Percentiles rank a stretch among this genome's conserved stretches.
These are phyloP conservation scores for Addax nasomaculatus DNA, from an alignment of 2,113 vertebrate species.

Conservation along the genomic window DNA sequence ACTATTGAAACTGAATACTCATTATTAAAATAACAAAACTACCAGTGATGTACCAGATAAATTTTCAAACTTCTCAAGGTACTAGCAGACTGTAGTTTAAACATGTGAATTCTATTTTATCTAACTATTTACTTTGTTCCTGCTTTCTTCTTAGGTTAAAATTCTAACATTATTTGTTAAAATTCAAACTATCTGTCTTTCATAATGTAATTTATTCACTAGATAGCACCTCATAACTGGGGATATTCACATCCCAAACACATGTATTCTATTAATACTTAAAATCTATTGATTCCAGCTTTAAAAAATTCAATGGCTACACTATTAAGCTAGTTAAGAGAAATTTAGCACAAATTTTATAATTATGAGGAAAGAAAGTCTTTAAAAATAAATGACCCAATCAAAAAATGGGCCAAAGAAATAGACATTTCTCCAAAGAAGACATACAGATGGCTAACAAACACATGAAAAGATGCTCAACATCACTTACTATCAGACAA, in stretches of 20 bases:
- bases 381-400: no score
- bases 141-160: constrained; percentile 11
- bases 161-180: neutral
- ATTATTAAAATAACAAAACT: neutral
- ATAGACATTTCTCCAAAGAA: no score
- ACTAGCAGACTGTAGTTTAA: neutral
- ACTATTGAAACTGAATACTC: neutral
- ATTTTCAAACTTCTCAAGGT: neutral
- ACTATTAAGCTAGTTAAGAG: neutral
- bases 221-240: neutral
- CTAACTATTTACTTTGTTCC: neutral
- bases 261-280: neutral
- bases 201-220: neutral
- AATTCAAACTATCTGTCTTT: neutral
- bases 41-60: neutral
- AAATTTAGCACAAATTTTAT: neutral
- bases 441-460: no score
- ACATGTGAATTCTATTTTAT: neutral
- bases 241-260: neutral
- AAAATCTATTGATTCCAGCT: neutral
- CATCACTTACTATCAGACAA: no score
- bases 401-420: no score
- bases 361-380: neutral
- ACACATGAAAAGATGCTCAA: no score
- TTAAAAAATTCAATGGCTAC: neutral